Evolutionary conservation across 2,797 vertebrate genomes (phyloP), one percentile per base, ranked within the genome.

Genomic region (Alectoris magna): DNA sequence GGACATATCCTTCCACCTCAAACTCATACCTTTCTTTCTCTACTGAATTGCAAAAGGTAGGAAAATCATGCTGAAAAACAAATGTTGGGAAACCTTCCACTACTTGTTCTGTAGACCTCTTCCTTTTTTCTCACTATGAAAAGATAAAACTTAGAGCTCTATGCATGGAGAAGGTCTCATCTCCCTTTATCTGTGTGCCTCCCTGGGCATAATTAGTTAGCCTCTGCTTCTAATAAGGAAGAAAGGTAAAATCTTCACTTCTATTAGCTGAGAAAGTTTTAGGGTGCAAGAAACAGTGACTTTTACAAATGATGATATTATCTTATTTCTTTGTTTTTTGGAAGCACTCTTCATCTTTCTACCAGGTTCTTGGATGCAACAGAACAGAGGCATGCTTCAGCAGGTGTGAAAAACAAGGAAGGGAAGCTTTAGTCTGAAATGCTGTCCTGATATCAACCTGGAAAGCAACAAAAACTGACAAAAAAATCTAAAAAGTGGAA

Each of bases 41-140:
- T 39, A 80, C 38, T 27, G 39, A 73, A 49, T 0, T 39, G 43
- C 43, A 90, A 86, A 81, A 7, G 10, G 9, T 21, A 49, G 51
- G 27, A 63, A 68, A 39, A 92, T 23, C 48, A 6, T 24, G 34
- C 17, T 70, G 74, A 93, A 83, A 26, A 41, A 41, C 8, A 63
- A 70, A 4, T 8, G 4, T 3, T 2, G 2, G 2, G 3, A 41
- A 15, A 70, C 8, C 27, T 13, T 27, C 3, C 34, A 21, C 3
- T 68, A 24, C 27, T 80, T 88, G 67, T 34, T 43, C 12, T 41
- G 3, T 49, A 72, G 82, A 38, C 22, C 27, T 6, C 64, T 76
- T 58, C 16, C 15, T 63, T 87, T 85, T 73, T 49, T 6, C 19
- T 58, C 17, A 24, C 31, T 53, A 75, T 27, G 17, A 46, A 70